Base-by-base conservation (phyloP, 1,140 invertebrate species). In the Drosophila kepulauana region DNA sequence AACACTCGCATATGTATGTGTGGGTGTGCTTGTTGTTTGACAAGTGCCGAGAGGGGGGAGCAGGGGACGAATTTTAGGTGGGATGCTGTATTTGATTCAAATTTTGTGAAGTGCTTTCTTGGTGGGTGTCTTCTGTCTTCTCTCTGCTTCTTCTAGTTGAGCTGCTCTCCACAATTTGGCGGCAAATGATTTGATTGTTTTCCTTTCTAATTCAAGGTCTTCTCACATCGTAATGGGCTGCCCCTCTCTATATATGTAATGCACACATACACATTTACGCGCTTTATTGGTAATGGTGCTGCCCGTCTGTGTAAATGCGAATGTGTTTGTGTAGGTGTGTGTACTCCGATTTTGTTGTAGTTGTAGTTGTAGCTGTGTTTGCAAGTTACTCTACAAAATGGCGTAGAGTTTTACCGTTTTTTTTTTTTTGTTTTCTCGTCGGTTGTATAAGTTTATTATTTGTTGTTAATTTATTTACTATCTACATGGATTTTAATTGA, bases 1-100 rank as follows among this genome's bases (percentile, higher is more conserved):
- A 73, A 71, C 75, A 57, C 72, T 65, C 76, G 79, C 79, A 62
- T 82, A 49, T 70, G 81, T 78, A 70, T 46, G 82, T 65, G 62
- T 52, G 46, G 49, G 82, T 68, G 62, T 52, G 35, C 54, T 35
- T 65, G 15, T 35, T 65, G 15, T 20, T 45, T 48, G 52, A 38
- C 51, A 56, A 71, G 38, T 57, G 15, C 35, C 46, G 38, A 10
- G 20, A 54, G 43, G 61, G 52, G 35, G 35, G 6, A 43, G 41
- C 41, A 10, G 41, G 41, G n/a, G n/a, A 13, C 52, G 46, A 82
- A 45, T 79, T 57, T 80, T 48, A 74, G 78, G 78, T 82, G 70
- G 78, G 79, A 62, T 72, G 46, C 52, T 72, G 54, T 72, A 51
- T 75, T 13, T 41, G 11, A 41, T 41, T 11, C 38, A 43, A 38